Base-by-base conservation (phyloP, 2,888 invertebrate species). In the Podabrus alpinus region DNA sequence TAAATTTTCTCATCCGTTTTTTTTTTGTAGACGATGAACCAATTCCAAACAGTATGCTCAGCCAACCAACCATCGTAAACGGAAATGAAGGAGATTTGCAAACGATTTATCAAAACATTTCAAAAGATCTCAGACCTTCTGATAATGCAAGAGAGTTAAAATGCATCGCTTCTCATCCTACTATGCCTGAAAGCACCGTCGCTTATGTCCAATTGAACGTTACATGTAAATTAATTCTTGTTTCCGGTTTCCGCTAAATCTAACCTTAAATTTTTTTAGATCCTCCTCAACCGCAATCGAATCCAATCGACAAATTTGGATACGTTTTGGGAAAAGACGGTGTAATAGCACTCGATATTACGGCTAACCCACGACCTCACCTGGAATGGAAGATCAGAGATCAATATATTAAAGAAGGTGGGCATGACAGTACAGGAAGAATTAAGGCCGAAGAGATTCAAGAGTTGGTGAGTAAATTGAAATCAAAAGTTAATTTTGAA, bases 301-400 rank as follows among this genome's bases (percentile, higher is more conserved):
- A 91, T 11, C 87, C 89, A 0, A 90, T 91, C 75, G 92, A 92
- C 45, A 92, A 92, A 73, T 95, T 94, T 84, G 95, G 94, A 0
- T 91, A 93, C 75, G 92, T 92, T 76, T 87, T 95, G 77, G 94
- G 93, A 4, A 90, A 90, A 60, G 90, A 91, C n/a, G 95, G 94
- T 1, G 88, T 90, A 2, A 91, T 95, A 69, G 92, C 92, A 78
- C 91, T 95, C n/a, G 92, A 92, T 1, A 89, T 95, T 21, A 88
- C 92, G 3, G 91, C 94, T 13, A 92, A 94, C 86, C 95, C 95
- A 0, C 88, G 88, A 68, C 95, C 95, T 0, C 83, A 82, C n/a
- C 90, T 92, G 45, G 89, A 91, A 79, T 95, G 95, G 95, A 88
- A 88, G 7, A 87, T 94, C 5, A 91, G 91, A 15, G 91, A 90